Conservation (phyloP, 2,113 vertebrate genomes). For the Centropus unirufus region DNA sequence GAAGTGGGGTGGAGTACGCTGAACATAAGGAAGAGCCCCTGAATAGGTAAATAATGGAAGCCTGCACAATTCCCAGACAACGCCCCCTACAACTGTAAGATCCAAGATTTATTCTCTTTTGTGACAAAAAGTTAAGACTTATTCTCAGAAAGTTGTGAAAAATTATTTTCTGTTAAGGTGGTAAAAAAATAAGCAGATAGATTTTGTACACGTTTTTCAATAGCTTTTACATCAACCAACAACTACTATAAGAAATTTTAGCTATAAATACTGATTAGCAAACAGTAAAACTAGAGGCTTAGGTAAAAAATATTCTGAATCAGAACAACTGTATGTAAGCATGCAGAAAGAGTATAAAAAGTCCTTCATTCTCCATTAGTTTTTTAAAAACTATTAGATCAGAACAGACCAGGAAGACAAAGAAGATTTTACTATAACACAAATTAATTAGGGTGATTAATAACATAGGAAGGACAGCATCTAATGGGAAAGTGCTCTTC, state of each 20-base stretch:
- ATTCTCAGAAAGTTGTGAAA: background rate
- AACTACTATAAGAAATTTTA: background rate
- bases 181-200: background rate
- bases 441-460: constrained; percentile 15
- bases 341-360: background rate
- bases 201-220: background rate
- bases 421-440: background rate
- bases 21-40: background rate
- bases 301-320: constrained; percentile 3
- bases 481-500: constrained; percentile 9
- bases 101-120: background rate
- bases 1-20: background rate
- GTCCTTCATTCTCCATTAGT: background rate
- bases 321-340: background rate
- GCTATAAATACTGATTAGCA: background rate
- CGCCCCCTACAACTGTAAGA: background rate
- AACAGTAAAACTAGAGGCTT: background rate
- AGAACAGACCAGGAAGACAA: background rate
- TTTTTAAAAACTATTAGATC: background rate
- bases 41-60: background rate
- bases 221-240: background rate
- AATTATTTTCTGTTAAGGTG: background rate
- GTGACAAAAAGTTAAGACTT: background rate
- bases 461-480: background rate
- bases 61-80: background rate